phyloP scores from a whole-genome alignment of 2,113 vertebrate genomes.

The Origma solitaria region DNA sequence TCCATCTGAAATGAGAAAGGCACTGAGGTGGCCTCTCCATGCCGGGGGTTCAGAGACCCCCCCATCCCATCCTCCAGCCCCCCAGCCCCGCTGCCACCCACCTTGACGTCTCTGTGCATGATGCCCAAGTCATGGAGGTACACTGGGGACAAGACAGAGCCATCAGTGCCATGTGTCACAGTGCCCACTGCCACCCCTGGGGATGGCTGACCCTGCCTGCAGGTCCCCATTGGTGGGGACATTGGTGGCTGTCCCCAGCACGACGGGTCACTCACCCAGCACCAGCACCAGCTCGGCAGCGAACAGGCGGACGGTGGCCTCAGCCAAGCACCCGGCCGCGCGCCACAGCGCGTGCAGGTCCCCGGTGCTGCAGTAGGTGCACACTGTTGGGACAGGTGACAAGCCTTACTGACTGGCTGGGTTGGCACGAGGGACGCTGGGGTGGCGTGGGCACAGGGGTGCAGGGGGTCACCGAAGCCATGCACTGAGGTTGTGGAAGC shows the following conservation, averaged over 20 bases:
- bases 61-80: not conserved
- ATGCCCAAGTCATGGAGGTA: slow-evolving; percentile 92
- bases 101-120: slow-evolving; percentile 93
- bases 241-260: not conserved
- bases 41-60: fast-evolving
- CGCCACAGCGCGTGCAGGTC: slow-evolving; percentile 91
- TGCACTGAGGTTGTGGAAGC: fast-evolving
- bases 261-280: slow-evolving; percentile 75
- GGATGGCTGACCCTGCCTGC: not conserved
- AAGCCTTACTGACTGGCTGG: not conserved
- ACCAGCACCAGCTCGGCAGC: slow-evolving; percentile 89
- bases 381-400: slow-evolving; percentile 74
- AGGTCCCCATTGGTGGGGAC: not conserved
- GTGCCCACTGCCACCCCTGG: not conserved
- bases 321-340: slow-evolving; percentile 77
- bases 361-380: slow-evolving; percentile 89
- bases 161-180: fast-evolving
- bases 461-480: fast-evolving
- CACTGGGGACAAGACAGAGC: slow-evolving; percentile 66
- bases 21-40: not conserved
- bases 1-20: slow-evolving; percentile 84
- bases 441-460: not conserved
- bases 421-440: fast-evolving
- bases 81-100: not conserved
- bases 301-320: slow-evolving; percentile 84